Evolutionary conservation across 2,888 invertebrate genomes (phyloP), one percentile per base, ranked within the genome.

Genomic region (Trypoxylon attenuatum): DNA sequence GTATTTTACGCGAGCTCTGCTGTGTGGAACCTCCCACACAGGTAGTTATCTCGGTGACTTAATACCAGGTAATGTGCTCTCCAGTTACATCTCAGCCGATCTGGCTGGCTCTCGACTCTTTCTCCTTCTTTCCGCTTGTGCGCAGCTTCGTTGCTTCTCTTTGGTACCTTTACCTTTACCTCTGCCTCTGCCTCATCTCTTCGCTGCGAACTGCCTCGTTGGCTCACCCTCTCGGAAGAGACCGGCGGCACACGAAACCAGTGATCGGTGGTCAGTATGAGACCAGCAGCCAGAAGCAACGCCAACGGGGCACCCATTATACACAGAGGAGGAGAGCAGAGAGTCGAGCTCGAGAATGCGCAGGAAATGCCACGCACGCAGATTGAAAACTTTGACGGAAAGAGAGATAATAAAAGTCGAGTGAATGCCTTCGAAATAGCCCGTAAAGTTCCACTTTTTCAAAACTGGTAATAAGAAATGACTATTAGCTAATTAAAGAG

Each of bases 1-100:
- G 71, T 72, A 72, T 71, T 71, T 74, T 74, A 68, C 77, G 51
- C 64, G 61, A 54, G 61, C 61, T 69, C 68, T 54, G 71, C 65
- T 64, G 70, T 65, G 59, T 71, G 73, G 71, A 77, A 80, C 82
- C 82, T 81, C 84, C 83, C 85, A 85, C 84, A 75, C 82, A 80
- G 80, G 79, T 80, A 80, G 79, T 83, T 83, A 84, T 84, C 84
- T 82, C 82, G 77, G 81, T 84, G 83, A 82, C 84, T 84, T 83
- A 82, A 83, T 82, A 82, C 82, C 79, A 77, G 82, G 81, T 84
- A 84, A 83, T 83, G 82, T 80, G 77, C 81, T 82, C 82, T 82
- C 82, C 82, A 76, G 81, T 82, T 82, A 81, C 82, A 81, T 77
- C 76, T 79, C 79, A 73, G 73, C 63, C 77, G 81, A 79, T 82